Evolutionary conservation across 2,888 invertebrate species (phyloP).

Genomic region (Micoletzkya japonica): DNA sequence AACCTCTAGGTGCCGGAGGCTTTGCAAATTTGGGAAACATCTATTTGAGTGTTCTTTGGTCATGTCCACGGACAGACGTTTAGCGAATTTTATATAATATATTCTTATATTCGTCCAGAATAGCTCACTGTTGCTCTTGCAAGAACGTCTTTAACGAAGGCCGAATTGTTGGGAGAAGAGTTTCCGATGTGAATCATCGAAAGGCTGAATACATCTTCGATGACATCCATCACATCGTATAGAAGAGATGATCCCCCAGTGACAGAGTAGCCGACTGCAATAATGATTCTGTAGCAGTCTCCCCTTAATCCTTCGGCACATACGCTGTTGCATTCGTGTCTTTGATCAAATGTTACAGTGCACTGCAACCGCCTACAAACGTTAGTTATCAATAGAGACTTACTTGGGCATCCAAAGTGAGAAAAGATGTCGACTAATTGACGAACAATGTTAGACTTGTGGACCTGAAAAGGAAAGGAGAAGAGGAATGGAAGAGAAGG

Average conservation of each 20-base stretch:
- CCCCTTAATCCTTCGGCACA: too few relatives aligned
- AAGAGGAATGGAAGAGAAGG: not conserved
- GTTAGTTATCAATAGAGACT: not conserved
- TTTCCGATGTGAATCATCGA: constrained; percentile 11
- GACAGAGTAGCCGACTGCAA: constrained; percentile 18
- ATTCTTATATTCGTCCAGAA: not conserved
- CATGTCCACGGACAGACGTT: not conserved
- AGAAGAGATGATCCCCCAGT: not conserved
- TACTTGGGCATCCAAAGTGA: constrained; percentile 24
- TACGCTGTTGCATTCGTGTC: not conserved
- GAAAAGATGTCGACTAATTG: constrained; percentile 19
- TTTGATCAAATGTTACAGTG: not conserved
- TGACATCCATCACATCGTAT: not conserved
- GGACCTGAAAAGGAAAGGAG: not conserved
- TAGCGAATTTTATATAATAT: not conserved
- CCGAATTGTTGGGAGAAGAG: not conserved
- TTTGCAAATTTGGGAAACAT: too few relatives aligned
- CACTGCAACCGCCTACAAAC: not conserved
- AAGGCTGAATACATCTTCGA: constrained; percentile 13
- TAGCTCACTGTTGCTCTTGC: not conserved
- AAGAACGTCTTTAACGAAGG: constrained; percentile 2
- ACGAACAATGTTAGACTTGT: constrained; percentile 3
- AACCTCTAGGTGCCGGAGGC: too few relatives aligned
- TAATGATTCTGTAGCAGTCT: not conserved
- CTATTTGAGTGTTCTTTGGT: not conserved